Percentiles rank a stretch among this genome's conserved stretches.
Evolutionary conservation across 2,888 invertebrate species (phyloP).

Genomic region (Ochlodes sylvanus): DNA sequence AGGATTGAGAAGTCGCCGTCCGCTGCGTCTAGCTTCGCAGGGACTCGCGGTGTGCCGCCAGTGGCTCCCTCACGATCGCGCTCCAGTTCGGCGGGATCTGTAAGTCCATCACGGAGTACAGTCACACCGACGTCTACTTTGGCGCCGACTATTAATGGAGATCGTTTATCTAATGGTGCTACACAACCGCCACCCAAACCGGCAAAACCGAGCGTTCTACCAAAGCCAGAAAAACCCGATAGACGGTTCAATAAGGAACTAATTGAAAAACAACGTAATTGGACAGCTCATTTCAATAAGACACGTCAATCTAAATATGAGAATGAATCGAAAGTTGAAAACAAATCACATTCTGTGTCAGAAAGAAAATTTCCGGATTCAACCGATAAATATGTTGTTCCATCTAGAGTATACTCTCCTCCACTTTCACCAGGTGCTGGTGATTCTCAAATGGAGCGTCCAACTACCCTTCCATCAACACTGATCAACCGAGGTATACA

Average conservation of each 20-base stretch:
- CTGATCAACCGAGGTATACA: conserved; percentile 69
- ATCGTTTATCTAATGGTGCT: conserved; percentile 76
- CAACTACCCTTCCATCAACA: conserved; percentile 71
- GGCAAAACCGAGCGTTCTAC: conserved; percentile 84
- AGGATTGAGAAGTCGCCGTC: conserved; percentile 85
- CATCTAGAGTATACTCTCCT: conserved; percentile 80
- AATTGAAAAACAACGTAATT: conserved; percentile 95
- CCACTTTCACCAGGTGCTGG: conserved; percentile 85
- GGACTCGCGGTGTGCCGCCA: conserved; percentile 80
- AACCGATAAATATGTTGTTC: conserved; percentile 69
- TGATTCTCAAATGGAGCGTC: conserved; percentile 79
- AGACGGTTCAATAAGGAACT: conserved; percentile 93
- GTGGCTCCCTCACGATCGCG: conserved; percentile 85
- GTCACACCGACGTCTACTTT: conserved; percentile 80
- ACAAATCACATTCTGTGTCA: conserved; percentile 65
- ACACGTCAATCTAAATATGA: conserved; percentile 84
- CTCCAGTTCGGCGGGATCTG: conserved; percentile 88
- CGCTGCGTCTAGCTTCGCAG: conserved; percentile 84
- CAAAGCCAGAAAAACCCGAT: conserved; percentile 93
- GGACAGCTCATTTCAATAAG: conserved; percentile 96
- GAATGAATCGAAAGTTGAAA: conserved; percentile 65
- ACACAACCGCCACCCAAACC: conserved; percentile 78
- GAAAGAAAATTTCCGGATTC: conserved; percentile 74
- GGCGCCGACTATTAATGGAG: conserved; percentile 69
- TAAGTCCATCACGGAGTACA: conserved; percentile 84